Conservation (phyloP, 2,797 vertebrate species). For the Austrolebias charrua region DNA sequence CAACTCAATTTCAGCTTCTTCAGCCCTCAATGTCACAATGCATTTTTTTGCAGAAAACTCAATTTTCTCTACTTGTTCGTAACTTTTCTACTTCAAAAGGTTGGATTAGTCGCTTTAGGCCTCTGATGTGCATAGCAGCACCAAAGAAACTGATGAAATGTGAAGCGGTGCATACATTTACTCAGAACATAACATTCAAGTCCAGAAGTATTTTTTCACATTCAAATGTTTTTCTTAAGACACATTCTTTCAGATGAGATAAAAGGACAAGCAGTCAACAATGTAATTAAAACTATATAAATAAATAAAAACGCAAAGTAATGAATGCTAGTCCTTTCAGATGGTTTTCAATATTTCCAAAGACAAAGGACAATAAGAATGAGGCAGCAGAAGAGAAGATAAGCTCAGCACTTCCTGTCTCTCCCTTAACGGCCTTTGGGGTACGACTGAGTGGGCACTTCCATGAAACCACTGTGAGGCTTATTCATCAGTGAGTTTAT, state of each 20-base stretch:
- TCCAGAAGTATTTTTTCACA: conserved; percentile 7
- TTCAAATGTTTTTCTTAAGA: not conserved
- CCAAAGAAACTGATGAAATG: conserved; percentile 18
- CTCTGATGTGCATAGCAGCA: conserved; percentile 10
- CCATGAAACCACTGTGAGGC: conserved; percentile 35
- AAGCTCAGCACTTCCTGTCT: conserved; percentile 27
- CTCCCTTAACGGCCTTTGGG: conserved; percentile 42
- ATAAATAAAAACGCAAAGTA: conserved; percentile 60
- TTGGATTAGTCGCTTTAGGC: not conserved
- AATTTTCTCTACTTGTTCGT: too few species aligned
- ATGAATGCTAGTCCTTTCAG: conserved; percentile 61
- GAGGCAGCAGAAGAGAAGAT: conserved; percentile 57
- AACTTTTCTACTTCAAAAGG: too few species aligned
- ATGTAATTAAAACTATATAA: conserved; percentile 37
- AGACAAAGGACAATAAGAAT: conserved; percentile 62
- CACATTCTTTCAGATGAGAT: conserved; percentile 41
- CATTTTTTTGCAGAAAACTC: too few species aligned
- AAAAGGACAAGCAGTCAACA: conserved; percentile 34
- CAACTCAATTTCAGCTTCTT: too few species aligned
- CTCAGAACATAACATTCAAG: conserved; percentile 24
- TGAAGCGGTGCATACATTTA: conserved; percentile 30
- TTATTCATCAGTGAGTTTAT: conserved; percentile 14
- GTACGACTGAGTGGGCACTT: conserved; percentile 27
- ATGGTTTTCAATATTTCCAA: conserved; percentile 71
- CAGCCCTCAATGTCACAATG: too few species aligned